Conservation (phyloP, 2,797 vertebrate genomes). For the Aphelocoma californica region DNA sequence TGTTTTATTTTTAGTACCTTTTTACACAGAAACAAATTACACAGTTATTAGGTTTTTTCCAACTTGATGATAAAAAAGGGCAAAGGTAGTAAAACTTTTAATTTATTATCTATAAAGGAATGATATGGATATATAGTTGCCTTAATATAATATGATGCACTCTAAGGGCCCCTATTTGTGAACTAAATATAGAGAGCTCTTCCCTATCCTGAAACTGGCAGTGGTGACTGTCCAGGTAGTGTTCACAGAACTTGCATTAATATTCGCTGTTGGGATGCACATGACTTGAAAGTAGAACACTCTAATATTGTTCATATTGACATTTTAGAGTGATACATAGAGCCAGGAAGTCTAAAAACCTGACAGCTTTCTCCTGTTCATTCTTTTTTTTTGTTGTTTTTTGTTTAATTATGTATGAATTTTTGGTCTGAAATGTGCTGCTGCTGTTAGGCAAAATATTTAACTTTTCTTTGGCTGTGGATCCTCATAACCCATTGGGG, state of each 20-base stretch:
- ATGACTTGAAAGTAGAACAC: neutral
- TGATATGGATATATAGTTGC: neutral
- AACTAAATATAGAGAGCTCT: neutral
- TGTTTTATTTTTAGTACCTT: neutral
- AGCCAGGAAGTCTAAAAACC: neutral
- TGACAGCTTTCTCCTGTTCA: neutral
- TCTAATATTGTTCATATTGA: neutral
- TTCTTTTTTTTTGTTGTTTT: neutral
- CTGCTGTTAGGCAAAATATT: neutral
- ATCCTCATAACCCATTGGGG: neutral
- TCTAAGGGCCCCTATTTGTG: neutral
- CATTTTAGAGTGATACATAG: neutral
- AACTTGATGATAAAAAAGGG: neutral
- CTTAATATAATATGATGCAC: neutral
- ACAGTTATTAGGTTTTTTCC: neutral
- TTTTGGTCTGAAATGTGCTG: neutral
- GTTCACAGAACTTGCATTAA: neutral
- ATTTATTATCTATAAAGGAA: neutral
- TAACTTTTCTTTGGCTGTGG: neutral
- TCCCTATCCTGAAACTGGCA: neutral
- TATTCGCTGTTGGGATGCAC: neutral
- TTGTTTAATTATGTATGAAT: conserved; percentile 10
- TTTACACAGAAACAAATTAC: neutral
- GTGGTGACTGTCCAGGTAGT: neutral
- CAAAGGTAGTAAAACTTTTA: neutral